A percentile compares a stretch with the other conserved stretches of the same genome.
These are phyloP conservation scores for Cydia fagiglandana DNA, from an alignment of 1,140 invertebrate species.

Conservation along the genomic window DNA sequence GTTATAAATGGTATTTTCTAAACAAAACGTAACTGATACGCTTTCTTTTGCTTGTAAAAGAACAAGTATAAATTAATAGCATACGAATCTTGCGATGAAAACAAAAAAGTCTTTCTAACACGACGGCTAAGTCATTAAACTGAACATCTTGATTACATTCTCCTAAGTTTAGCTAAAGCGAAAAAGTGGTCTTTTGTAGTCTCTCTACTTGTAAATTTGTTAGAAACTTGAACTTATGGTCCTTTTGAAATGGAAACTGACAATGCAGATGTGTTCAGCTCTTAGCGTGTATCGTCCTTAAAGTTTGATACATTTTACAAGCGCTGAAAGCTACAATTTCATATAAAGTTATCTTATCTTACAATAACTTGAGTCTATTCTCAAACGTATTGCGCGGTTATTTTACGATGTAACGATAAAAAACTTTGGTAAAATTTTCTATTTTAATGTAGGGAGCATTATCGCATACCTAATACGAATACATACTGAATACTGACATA, in stretches of 20 bases:
- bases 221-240: neutral
- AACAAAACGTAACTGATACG: neutral
- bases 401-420: too few relatives aligned
- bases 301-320: neutral
- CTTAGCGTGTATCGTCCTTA: constrained; percentile 9
- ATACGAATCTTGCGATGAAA: neutral
- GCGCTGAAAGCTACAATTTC: neutral
- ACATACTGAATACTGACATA: too few relatives aligned
- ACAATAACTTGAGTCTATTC: neutral
- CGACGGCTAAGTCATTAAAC: constrained; percentile 2
- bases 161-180: constrained; percentile 7
- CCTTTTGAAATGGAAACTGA: constrained; percentile 10
- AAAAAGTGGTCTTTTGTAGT: constrained; percentile 4
- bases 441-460: too few relatives aligned
- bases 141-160: constrained; percentile 23
- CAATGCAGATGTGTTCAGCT: neutral
- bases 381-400: too few relatives aligned
- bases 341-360: neutral
- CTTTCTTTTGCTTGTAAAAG: neutral
- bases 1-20: neutral
- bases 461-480: too few relatives aligned
- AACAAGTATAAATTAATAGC: neutral
- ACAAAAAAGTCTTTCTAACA: constrained; percentile 1
- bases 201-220: neutral
- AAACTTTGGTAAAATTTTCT: too few relatives aligned